Evolutionary conservation across 2,113 vertebrate genomes (phyloP).

Genomic region (Psammodynastes pulverulentus): DNA sequence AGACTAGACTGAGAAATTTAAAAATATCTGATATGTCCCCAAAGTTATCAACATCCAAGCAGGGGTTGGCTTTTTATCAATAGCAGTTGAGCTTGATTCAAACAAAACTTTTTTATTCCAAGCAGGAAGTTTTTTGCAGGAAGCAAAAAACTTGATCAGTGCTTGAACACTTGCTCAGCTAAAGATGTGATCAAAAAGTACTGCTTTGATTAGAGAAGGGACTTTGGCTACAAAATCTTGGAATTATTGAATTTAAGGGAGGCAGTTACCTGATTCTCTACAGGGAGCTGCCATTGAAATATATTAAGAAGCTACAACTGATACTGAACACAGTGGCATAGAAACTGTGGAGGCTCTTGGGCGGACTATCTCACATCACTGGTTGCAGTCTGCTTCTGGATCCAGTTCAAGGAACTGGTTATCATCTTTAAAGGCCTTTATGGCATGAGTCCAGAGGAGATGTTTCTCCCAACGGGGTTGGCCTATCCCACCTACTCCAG

Average conservation of each 20-base stretch:
- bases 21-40: not conserved
- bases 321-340: no score
- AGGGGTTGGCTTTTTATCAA: not conserved
- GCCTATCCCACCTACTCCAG: no score
- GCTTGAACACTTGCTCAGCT: not conserved
- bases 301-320: no score
- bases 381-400: no score
- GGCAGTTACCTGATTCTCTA: not conserved
- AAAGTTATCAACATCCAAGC: not conserved
- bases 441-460: no score
- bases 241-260: not conserved
- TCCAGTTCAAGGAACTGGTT: no score
- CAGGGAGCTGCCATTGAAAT: no score
- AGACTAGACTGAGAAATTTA: not conserved
- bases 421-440: no score
- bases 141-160: not conserved
- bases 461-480: no score
- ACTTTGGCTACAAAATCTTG: not conserved
- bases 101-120: not conserved
- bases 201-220: not conserved
- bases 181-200: not conserved
- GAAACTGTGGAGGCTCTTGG: no score
- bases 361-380: no score
- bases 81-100: not conserved
- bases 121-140: not conserved